Evolutionary conservation across 2,797 vertebrate genomes (phyloP), one percentile per base, ranked within the genome.

Genomic region (Chloroceryle inda): DNA sequence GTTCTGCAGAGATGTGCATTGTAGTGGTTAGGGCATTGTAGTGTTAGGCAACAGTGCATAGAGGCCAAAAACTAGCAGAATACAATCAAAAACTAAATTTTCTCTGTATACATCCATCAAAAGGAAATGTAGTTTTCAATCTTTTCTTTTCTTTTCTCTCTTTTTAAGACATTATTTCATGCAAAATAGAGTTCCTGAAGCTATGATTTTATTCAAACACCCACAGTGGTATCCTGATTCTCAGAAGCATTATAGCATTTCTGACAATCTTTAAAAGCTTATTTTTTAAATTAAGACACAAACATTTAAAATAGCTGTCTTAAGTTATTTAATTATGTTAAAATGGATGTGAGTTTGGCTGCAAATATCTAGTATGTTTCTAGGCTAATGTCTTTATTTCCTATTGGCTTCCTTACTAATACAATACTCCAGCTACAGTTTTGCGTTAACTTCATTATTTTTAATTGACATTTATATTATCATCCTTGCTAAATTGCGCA

Each of bases 361-460:
- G 45, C 50, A 94, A 89, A 71, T 56, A 22, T 35, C 61, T 67
- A 69, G 23, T 38, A 44, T 67, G 55, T 23, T 94, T 94, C 85
- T 72, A 72, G 50, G 73, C 49, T 89, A 40, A 89, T 55, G 19
- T 59, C 55, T 79, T 88, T 64, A 85, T 88, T 92, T 91, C 40
- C 89, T 88, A 56, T 35, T 89, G 76, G 49, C 29, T 92, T 85
- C 53, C 69, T 75, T 81, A 81, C 40, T 80, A 94, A 91, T 44
- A 69, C 10, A 88, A 63, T 91, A 86, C 38, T 66, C 64, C 53
- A 69, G 59, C 47, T 89, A 87, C 62, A 74, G 45, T 73, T 73
- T 81, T 78, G 33, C 37, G 91, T 78, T 91, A 89, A 85, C 58
- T 78, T 42, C 29, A 56, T 78, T 89, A 89, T 83, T 92, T 96